Base-by-base conservation (phyloP, 2,113 vertebrate genomes). In the Hemichromis elongatus region DNA sequence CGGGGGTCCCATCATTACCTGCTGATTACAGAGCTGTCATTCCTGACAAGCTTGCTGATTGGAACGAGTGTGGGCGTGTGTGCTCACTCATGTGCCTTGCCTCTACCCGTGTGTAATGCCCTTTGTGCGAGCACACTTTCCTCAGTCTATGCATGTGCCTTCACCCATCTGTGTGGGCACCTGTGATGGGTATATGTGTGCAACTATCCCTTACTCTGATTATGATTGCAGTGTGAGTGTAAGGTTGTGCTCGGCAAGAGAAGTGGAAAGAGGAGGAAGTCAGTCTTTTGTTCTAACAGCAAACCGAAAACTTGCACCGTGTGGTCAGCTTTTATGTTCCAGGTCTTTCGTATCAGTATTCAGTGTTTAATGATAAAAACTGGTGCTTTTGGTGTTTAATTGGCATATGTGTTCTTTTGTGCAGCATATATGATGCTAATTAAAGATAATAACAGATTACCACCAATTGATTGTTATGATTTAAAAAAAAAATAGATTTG, bases 1-100 rank as follows among this genome's bases (percentile, higher is more conserved):
- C 47, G 18, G 87, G 86, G 73, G 77, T 75, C 81, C 88, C 79
- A 78, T 93, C 83, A 92, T 92, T 93, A 90, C 92, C 88, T 89
- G 66, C 91, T 95, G 94, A 95, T 95, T 94, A 91, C 89, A 92
- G 90, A 90, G 81, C 92, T 93, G 93, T 90, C 94, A 87, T 59
- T 83, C 57, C 82, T 90, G 90, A 91, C 90, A 90, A 89, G 82
- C 81, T 66, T 12, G 55, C 79, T 92, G 93, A 93, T 93, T 94
- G 92, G 81, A 83, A 75, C 14, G 47, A 42, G 80, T 56, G 57
- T 88, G 90, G 52, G 79, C 75, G 79, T 81, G 68, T 47, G 83
- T 70, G 80, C 81, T 85, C 80, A 56, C 79, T 85, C 40, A 47
- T 80, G 50, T 73, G 42, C 45, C 81, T 61, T 77, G 79, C 79